These are phyloP conservation scores for Entomyzon cyanotis DNA, from an alignment of 2,113 vertebrate genomes.

Conservation along the genomic window DNA sequence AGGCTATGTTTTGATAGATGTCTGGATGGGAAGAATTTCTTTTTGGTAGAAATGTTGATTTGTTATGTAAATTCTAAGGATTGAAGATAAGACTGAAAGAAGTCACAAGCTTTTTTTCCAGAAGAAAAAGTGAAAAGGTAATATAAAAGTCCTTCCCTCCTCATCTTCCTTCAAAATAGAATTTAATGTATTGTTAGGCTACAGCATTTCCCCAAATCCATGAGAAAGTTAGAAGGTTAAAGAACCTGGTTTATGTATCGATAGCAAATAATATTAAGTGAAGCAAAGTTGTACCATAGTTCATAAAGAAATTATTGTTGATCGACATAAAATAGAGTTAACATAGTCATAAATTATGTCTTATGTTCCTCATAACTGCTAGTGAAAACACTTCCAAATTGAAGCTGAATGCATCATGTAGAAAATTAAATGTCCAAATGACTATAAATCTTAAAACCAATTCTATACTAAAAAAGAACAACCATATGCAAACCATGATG, in stretches of 20 bases:
- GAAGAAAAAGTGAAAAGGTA: not conserved
- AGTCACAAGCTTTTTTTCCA: not conserved
- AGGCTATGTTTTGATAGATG: not conserved
- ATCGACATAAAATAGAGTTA: not conserved
- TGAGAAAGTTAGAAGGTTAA: not conserved
- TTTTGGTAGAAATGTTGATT: not conserved
- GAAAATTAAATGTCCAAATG: slow-evolving; percentile 7
- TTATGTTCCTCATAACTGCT: not conserved
- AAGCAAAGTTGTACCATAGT: not conserved
- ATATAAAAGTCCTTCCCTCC: not conserved
- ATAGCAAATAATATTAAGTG: not conserved
- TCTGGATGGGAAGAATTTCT: not conserved
- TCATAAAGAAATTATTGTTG: not conserved
- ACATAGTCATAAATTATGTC: not conserved
- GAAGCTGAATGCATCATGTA: not conserved
- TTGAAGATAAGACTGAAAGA: not conserved
- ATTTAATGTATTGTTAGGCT: not conserved
- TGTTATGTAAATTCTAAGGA: not conserved
- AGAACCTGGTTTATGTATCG: not conserved
- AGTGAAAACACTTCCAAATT: slow-evolving; percentile 1
- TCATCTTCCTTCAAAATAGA: not conserved
- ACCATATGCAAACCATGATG: not conserved
- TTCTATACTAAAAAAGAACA: not conserved
- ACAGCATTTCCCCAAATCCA: not conserved
- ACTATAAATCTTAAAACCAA: slow-evolving; percentile 2